A percentile compares a stretch with the other conserved stretches of the same genome.
These are phyloP conservation scores for Neogobius melanostomus DNA, from an alignment of 2,113 vertebrate genomes.

Conservation along the genomic window DNA sequence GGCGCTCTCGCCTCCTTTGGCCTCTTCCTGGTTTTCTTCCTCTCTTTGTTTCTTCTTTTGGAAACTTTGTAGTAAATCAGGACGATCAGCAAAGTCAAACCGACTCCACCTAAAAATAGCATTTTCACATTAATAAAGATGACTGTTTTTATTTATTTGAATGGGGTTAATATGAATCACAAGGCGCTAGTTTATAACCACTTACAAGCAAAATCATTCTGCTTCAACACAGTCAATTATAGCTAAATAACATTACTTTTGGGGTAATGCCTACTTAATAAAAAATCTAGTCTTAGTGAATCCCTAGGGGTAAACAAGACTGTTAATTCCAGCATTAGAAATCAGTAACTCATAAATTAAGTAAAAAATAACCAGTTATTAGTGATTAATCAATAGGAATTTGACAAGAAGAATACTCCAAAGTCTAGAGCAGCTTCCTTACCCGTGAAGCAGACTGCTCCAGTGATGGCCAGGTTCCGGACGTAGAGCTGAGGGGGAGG, in stretches of 20 bases:
- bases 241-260: too few species aligned
- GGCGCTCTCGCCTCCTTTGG: slow-evolving; percentile 42
- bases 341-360: too few species aligned
- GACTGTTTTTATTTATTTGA: too few species aligned
- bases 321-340: too few species aligned
- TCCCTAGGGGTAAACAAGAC: too few species aligned
- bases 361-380: neutral
- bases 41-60: slow-evolving; percentile 39
- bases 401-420: neutral
- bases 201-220: too few species aligned
- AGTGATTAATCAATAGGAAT: neutral
- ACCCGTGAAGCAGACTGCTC: slow-evolving; percentile 82
- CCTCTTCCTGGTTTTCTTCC: slow-evolving; percentile 30
- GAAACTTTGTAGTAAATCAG: slow-evolving; percentile 54
- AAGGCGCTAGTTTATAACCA: too few species aligned
- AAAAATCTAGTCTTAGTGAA: too few species aligned
- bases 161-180: too few species aligned
- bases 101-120: slow-evolving; percentile 66
- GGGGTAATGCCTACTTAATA: too few species aligned
- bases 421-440: slow-evolving; percentile 30
- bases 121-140: neutral
- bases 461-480: slow-evolving; percentile 77
- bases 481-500: slow-evolving; percentile 58
- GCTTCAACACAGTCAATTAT: too few species aligned
- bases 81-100: slow-evolving; percentile 58